Evolutionary conservation across 2,797 vertebrate genomes (phyloP), one percentile per base, ranked within the genome.

Genomic region (Lindbergichthys nudifrons): DNA sequence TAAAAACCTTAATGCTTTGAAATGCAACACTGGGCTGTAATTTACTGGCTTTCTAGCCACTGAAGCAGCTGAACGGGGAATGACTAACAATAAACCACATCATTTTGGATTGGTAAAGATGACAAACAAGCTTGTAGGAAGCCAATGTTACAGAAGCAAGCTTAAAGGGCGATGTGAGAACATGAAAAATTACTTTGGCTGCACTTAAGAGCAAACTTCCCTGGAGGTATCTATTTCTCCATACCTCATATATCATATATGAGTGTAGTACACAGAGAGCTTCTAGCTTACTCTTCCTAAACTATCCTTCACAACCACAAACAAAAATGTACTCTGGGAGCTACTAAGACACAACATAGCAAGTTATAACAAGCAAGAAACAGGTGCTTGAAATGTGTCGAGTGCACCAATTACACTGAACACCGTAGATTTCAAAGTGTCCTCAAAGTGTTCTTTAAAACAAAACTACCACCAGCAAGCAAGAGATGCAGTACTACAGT

Each of bases 231-330:
- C 65, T 16, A 36, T 80, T 72, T 75, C 66, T 74, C 50, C n/a
- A 64, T 39, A 62, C 72, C 77, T 63, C 67, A 59, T 72, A 52
- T 64, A 68, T 68, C 30, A 80, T 47, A 65, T 79, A 68, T 21
- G 62, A 69, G 65, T 26, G 26, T 5, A 26, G 73, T 46, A 53
- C 72, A 48, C 58, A 68, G 84, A 68, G 73, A 63, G 91, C 87
- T 89, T 81, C 79, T 73, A 75, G 72, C 73, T 79, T 79, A 73
- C 66, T 75, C 75, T 74, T 75, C 79, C 62, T 77, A 90, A 88
- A 80, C 79, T 75, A 72, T 78, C 80, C 82, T 72, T 81, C 75
- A 88, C 65, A 75, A 74, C 60, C 70, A 61, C 74, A 81, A 86
- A 85, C 58, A 70, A 62, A 71, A 78, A 53, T 52, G 3, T 56